Base-by-base conservation (phyloP, 2,888 invertebrate species). In the Drosophila silvestris region DNA sequence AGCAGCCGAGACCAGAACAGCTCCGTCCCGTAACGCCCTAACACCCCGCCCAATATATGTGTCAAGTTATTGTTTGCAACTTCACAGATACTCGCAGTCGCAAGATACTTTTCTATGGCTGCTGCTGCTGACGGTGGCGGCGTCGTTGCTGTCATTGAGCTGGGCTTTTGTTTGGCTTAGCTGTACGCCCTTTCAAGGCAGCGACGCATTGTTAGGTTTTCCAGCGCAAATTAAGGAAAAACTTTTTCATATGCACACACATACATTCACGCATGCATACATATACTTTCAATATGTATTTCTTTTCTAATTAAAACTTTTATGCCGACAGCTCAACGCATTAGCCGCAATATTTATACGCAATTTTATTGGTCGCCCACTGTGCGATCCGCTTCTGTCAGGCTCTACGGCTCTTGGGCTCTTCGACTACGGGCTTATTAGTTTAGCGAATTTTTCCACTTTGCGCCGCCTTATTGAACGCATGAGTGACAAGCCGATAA, bases 41-140 rank as follows among this genome's bases (percentile, higher is more conserved):
- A 26, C 26, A 33, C 5, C 12, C 37, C 33, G 5, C 32, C 33
- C 39, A 65, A 47, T 53, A 50, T 87, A 81, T 90, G 79, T 85
- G 83, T 81, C 89, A 88, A 79, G 83, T 77, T 76, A 83, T 86
- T 86, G 84, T 89, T 77, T 83, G 79, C 78, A 73, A 79, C 83
- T 65, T 82, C 74, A 79, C 61, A 81, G 81, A 84, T 79, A 75
- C 82, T 77, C 35, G 61, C 54, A 51, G 66, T 62, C 51, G 66
- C 65, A 30, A 79, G 67, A 78, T 79, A 81, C 70, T 79, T 74
- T 78, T 81, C 82, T 81, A 81, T 78, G 66, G 77, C 77, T 79
- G 51, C 35, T 26, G 53, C 32, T 16, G 54, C 6, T 10, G 44
- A n/a, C 41, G 41, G 16, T 16, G 37, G 19, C 10, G 44, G 1